Evolutionary conservation across 2,113 vertebrate species (phyloP).

Genomic region (Geococcyx californianus): DNA sequence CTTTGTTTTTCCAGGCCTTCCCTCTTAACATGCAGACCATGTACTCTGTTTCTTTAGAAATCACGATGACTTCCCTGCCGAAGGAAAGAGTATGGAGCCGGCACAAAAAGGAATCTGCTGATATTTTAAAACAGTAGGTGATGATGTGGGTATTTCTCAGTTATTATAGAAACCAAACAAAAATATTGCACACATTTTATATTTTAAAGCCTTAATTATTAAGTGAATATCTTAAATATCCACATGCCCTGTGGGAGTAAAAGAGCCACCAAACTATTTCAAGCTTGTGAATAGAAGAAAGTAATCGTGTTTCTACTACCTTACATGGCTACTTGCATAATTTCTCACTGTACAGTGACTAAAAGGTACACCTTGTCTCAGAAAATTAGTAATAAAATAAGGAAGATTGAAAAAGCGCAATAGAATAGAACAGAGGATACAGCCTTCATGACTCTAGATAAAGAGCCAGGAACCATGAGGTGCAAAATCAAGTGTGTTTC

Average conservation of each 20-base stretch:
- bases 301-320: background rate
- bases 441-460: background rate
- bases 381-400: background rate
- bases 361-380: background rate
- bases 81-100: background rate
- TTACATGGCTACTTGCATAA: background rate
- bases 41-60: background rate
- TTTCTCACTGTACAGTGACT: background rate
- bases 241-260: background rate
- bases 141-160: background rate
- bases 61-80: background rate
- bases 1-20: background rate
- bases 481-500: background rate
- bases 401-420: background rate
- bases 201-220: background rate
- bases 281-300: background rate
- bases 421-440: background rate
- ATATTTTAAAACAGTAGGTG: background rate
- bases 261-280: background rate
- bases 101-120: background rate
- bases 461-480: background rate
- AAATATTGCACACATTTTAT: background rate
- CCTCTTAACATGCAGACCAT: background rate
- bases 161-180: background rate
- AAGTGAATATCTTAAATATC: background rate